These are phyloP conservation scores for Ptyas mucosa DNA, from an alignment of 2,113 vertebrate genomes.

Conservation along the genomic window DNA sequence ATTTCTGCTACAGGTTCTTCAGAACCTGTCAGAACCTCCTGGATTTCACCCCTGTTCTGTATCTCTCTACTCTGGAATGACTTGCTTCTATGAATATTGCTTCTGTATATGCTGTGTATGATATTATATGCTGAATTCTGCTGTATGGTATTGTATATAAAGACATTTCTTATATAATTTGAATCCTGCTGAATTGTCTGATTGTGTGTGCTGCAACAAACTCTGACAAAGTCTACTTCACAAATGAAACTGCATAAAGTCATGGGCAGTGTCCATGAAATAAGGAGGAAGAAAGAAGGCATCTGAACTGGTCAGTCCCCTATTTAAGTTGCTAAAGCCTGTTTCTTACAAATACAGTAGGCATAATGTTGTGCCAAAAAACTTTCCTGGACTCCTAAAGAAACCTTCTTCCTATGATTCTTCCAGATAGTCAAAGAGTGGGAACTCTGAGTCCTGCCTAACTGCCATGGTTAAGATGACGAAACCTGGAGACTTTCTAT, in stretches of 20 bases:
- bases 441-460: background rate
- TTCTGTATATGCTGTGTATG: no score
- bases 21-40: no score
- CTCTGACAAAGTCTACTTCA: background rate
- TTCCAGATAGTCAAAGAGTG: background rate
- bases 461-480: background rate
- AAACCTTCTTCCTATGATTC: background rate
- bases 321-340: background rate
- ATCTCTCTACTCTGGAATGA: no score
- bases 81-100: no score
- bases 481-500: background rate
- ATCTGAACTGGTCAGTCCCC: background rate
- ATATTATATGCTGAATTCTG: no score
- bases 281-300: background rate
- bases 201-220: no score
- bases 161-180: no score
- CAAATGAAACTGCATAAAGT: background rate
- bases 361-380: background rate
- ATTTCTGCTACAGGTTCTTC: no score
- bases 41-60: no score
- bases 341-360: background rate
- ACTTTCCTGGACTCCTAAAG: background rate
- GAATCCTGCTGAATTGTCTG: no score
- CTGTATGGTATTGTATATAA: no score
- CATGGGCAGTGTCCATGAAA: background rate